These are phyloP conservation scores for Ctenomys sociabilis DNA, from an alignment of 2,113 vertebrate species.

Conservation along the genomic window DNA sequence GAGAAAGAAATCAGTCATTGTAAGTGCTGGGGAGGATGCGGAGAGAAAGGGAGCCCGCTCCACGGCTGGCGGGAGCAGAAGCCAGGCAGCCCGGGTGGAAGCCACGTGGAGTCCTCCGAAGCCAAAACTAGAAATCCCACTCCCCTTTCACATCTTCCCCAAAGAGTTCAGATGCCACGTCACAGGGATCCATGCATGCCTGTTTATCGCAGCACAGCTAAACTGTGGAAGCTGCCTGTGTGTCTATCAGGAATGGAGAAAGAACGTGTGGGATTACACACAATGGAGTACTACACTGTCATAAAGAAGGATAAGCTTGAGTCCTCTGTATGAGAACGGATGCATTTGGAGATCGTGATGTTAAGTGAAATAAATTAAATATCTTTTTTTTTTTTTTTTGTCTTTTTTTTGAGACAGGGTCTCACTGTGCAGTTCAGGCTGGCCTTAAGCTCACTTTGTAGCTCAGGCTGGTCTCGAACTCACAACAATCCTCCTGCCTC, in stretches of 20 bases:
- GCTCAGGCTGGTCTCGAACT: no score
- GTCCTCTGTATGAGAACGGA: background rate
- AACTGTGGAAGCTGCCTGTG: background rate
- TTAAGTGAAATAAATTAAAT: background rate
- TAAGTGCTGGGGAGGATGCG: background rate
- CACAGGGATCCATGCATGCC: background rate
- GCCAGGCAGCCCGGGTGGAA: background rate
- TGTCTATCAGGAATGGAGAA: background rate
- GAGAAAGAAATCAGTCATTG: background rate
- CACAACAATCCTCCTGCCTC: no score
- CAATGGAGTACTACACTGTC: background rate
- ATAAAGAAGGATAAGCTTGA: background rate
- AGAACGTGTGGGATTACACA: background rate
- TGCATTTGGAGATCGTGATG: background rate
- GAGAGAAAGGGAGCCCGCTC: background rate
- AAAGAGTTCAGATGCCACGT: background rate
- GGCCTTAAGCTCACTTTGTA: no score
- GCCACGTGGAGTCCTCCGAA: background rate
- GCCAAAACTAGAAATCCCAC: background rate
- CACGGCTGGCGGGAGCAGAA: accelerated
- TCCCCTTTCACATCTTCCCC: background rate
- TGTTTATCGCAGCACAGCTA: background rate
- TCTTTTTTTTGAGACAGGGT: no score
- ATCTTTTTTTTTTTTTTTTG: no score
- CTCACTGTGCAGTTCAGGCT: no score